A percentile compares a stretch with the other conserved stretches of the same genome.
These are phyloP conservation scores for Bombus confusus DNA, from an alignment of 1,140 invertebrate genomes.

Conservation along the genomic window DNA sequence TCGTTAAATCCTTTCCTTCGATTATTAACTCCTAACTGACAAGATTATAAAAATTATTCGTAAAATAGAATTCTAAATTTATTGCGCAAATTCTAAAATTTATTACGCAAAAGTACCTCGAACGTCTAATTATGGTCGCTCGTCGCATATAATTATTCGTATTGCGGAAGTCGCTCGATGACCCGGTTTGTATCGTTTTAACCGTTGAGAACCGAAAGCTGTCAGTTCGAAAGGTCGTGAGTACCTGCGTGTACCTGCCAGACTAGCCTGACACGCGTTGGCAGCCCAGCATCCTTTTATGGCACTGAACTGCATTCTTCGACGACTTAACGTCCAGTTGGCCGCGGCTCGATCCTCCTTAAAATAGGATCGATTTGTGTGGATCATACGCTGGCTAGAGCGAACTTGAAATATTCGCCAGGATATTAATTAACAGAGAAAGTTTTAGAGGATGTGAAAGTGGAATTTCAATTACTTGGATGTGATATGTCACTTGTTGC, in stretches of 20 bases:
- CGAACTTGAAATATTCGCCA: conserved; percentile 36
- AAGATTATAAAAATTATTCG: no score
- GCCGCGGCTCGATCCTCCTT: neutral
- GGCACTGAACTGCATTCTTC: conserved; percentile 55
- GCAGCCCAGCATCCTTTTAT: conserved; percentile 45
- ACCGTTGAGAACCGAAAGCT: conserved; percentile 16
- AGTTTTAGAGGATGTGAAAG: conserved; percentile 7
- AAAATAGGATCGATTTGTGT: conserved; percentile 47
- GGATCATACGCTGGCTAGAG: neutral
- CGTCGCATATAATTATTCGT: conserved; percentile 8
- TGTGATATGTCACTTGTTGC: neutral
- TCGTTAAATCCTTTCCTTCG: no score
- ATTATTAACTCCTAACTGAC: neutral
- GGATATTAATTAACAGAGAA: conserved; percentile 7
- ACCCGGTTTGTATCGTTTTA: conserved; percentile 3
- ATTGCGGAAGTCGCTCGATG: neutral
- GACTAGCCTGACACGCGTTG: conserved; percentile 38
- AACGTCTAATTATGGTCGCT: neutral
- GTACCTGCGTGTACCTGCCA: conserved; percentile 47
- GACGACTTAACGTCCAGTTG: conserved; percentile 37
- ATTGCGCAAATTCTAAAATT: no score
- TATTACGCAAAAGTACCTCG: no score
- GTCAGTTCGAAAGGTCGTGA: conserved; percentile 51
- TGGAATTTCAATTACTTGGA: neutral
- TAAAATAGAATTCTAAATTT: no score